These are phyloP conservation scores for Probaryconus sp. DNA, from an alignment of 1,140 invertebrate genomes.

Conservation along the genomic window DNA sequence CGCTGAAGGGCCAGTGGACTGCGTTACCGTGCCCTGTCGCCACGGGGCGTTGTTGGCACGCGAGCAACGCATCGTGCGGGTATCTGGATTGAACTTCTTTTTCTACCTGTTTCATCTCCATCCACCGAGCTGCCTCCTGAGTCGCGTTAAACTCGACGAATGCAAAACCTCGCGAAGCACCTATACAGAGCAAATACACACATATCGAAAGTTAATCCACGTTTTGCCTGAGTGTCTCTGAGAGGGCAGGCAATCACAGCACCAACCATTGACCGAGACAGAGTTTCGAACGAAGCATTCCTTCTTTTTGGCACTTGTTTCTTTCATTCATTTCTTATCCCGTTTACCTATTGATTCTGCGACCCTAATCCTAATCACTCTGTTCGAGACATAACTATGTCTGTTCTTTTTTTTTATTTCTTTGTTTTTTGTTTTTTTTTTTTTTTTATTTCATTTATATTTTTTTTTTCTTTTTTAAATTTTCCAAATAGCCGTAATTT, in stretches of 20 bases:
- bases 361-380: conserved; percentile 28
- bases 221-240: conserved; percentile 77
- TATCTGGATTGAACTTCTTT: conserved; percentile 77
- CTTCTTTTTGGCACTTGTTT: conserved; percentile 70
- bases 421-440: conserved; percentile 14
- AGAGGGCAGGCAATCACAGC: conserved; percentile 79
- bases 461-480: too few species aligned
- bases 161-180: conserved; percentile 93
- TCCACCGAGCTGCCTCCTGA: conserved; percentile 93
- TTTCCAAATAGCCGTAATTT: too few species aligned
- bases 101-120: conserved; percentile 95
- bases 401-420: conserved; percentile 12
- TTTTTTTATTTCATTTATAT: neutral
- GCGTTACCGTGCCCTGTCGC: conserved; percentile 77
- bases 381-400: conserved; percentile 1
- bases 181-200: conserved; percentile 84
- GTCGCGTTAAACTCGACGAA: conserved; percentile 96
- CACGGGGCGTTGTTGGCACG: conserved; percentile 77
- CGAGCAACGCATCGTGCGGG: conserved; percentile 75
- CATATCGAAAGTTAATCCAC: conserved; percentile 79
- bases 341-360: conserved; percentile 52
- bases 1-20: conserved; percentile 74
- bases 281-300: conserved; percentile 73
- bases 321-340: conserved; percentile 66
- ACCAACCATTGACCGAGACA: conserved; percentile 77